Conservation (phyloP, 2,797 vertebrate species). For the Gymnodraco acuticeps region DNA sequence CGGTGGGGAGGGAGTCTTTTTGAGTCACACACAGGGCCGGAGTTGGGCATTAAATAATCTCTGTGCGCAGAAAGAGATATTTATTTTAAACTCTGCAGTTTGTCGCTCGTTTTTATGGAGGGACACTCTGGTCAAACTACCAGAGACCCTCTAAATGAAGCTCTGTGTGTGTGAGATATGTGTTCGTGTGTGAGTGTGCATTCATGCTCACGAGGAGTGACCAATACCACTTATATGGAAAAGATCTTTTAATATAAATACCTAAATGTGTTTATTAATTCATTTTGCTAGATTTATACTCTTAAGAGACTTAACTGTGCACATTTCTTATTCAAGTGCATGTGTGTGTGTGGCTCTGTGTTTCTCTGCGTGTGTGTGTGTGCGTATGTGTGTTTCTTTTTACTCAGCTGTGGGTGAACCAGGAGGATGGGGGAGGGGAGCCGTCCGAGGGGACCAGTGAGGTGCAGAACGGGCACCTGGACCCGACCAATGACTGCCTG, state of each 20-base stretch:
- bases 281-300: constrained; percentile 11
- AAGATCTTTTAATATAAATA: constrained; percentile 14
- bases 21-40: constrained; percentile 49
- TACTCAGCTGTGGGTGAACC: constrained; percentile 96
- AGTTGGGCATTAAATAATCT: constrained; percentile 42
- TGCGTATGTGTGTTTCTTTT: constrained; percentile 12
- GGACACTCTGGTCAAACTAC: constrained; percentile 44
- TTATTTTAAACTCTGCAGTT: constrained; percentile 45
- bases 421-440: constrained; percentile 94
- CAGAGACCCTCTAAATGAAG: constrained; percentile 39
- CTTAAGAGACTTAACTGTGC: constrained; percentile 8
- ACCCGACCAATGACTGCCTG: constrained; percentile 94
- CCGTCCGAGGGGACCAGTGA: constrained; percentile 92
- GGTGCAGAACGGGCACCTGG: constrained; percentile 97
- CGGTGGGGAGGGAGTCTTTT: constrained; percentile 20
- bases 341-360: constrained; percentile 37
- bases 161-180: constrained; percentile 45
- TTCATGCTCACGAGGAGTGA: constrained; percentile 36
- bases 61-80: constrained; percentile 43
- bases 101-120: constrained; percentile 38
- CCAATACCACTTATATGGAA: not conserved
- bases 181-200: constrained; percentile 24
- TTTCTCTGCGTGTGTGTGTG: constrained; percentile 13
- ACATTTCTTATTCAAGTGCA: constrained; percentile 47
- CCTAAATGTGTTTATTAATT: constrained; percentile 24